Base-by-base conservation (phyloP, 2,797 vertebrate species). In the Erithacus rubecula region DNA sequence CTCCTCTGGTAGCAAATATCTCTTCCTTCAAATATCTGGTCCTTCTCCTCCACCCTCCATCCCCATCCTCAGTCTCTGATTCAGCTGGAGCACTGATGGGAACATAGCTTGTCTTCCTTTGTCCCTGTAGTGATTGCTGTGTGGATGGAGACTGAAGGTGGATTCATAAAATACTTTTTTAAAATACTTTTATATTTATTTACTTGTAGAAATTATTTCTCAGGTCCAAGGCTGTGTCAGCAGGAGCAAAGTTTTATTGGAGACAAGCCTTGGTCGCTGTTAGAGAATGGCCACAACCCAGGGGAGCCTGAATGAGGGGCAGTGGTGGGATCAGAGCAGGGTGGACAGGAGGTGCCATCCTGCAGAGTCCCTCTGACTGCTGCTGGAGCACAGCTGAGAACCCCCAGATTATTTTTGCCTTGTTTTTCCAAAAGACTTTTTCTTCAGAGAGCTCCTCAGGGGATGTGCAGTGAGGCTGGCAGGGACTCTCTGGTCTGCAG, bases 181-280 rank as follows among this genome's bases (percentile, higher is more conserved):
- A 0, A 1, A 76, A 72, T 47, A 24, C 7, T 79, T n/a, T 11
- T 26, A 4, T 47, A 21, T 26, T 55, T 12, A 52, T 77, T 71
- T 64, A 62, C 39, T 79, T 30, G 46, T 11, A 67, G 83, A 76
- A 94, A 76, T 91, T 34, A 89, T 51, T 78, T 86, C 68, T 70
- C 51, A 20, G 46, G 69, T 64, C 85, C 51, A 20, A 81, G 84
- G 89, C 74, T 85, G 44, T 67, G 65, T 89, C 74, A 70, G 43
- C 17, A 79, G 67, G 43, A 89, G 83, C 44, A 67, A 75, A 59
- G 77, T 55, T 96, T 96, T 96, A 96, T 96, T 96, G 34, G 70
- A 81, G 83, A n/a, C 46, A 83, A 85, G 90, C 67, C 68, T 71
- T 75, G 86, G 59, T 26, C 5, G 9, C 5, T 72, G 65, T 39